These are phyloP conservation scores for Pemphigus obesinymphae DNA, from an alignment of 1,140 invertebrate species.

Conservation along the genomic window DNA sequence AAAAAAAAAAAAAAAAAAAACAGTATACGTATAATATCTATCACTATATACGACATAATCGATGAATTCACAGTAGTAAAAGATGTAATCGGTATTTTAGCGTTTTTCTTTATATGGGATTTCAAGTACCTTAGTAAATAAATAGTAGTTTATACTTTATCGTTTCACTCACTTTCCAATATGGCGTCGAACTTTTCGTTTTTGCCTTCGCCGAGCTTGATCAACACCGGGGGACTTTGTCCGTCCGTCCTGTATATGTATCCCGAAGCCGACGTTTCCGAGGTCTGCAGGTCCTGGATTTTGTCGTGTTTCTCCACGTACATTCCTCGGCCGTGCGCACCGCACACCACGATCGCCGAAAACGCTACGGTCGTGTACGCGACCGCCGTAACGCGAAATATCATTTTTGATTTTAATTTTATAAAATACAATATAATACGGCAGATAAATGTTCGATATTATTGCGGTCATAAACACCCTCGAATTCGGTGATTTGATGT, in stretches of 20 bases:
- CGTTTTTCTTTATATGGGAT: no score
- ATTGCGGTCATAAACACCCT: no score
- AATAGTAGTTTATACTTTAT: no score
- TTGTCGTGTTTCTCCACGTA: not conserved
- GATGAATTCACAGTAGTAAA: no score
- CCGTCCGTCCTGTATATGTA: slow-evolving; percentile 56
- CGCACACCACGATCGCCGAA: not conserved
- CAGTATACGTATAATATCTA: no score
- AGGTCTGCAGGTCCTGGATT: slow-evolving; percentile 48
- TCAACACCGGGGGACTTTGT: slow-evolving; percentile 52
- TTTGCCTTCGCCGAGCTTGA: slow-evolving; percentile 53
- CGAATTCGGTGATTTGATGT: no score
- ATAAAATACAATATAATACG: not conserved
- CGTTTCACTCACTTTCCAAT: slow-evolving; percentile 25
- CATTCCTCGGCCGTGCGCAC: not conserved
- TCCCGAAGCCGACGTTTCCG: slow-evolving; percentile 55
- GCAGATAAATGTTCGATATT: no score
- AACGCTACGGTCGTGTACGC: not conserved
- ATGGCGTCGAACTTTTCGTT: slow-evolving; percentile 47
- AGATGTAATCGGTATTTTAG: no score
- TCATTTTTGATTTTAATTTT: not conserved
- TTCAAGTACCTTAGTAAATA: no score
- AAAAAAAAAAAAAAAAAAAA: not conserved
- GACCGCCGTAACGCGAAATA: not conserved
- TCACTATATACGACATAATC: not conserved